These are phyloP conservation scores for Geococcyx californianus DNA, from an alignment of 2,113 vertebrate species.

Conservation along the genomic window DNA sequence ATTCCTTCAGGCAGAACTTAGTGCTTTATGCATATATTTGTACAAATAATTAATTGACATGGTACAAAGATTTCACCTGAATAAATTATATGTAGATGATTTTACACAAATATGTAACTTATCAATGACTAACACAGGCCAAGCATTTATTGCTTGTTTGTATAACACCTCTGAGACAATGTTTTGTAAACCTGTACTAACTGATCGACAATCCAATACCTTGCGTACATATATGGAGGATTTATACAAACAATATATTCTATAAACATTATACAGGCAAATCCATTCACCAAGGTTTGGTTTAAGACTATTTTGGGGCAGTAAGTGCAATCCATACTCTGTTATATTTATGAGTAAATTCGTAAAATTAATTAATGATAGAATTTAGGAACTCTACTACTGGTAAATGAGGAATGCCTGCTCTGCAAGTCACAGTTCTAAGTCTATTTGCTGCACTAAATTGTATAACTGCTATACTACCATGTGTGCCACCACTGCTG, in stretches of 20 bases:
- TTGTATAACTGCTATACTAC: background rate
- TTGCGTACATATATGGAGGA: background rate
- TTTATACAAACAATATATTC: background rate
- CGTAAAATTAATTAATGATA: background rate
- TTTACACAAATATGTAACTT: background rate
- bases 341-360: background rate
- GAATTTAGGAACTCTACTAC: background rate
- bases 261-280: background rate
- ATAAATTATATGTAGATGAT: background rate
- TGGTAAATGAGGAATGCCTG: background rate
- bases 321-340: background rate
- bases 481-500: rapidly evolving
- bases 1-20: background rate
- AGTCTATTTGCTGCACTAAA: background rate
- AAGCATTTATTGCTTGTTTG: background rate
- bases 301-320: background rate
- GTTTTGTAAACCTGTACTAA: background rate
- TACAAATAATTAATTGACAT: background rate
- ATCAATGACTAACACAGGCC: background rate
- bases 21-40: background rate
- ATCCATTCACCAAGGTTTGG: background rate
- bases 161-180: background rate
- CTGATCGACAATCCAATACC: background rate
- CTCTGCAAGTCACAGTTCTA: background rate
- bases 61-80: background rate